Conservation (phyloP, 1,140 invertebrate species). For the Holotrichia oblita region DNA sequence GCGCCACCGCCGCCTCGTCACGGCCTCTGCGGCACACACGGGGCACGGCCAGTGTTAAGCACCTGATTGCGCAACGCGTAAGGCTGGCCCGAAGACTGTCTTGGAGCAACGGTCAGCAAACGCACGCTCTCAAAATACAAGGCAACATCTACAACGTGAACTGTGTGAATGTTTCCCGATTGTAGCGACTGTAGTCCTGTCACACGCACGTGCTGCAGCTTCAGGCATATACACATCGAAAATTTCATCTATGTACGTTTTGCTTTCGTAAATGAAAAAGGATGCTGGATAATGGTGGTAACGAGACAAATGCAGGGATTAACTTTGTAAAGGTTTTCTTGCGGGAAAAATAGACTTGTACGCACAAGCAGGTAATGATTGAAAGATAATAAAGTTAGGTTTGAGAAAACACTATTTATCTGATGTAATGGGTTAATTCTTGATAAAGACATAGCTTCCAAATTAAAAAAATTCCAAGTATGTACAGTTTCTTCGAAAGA, state of each 20-base stretch:
- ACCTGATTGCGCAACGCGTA: conserved; percentile 49
- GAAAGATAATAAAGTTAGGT: too few species aligned
- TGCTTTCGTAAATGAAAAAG: background rate
- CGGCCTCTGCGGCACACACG: conserved; percentile 47
- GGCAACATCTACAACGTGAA: conserved; percentile 40
- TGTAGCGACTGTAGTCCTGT: conserved; percentile 22
- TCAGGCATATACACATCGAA: conserved; percentile 12
- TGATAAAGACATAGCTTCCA: too few species aligned
- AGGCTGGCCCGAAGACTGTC: conserved; percentile 62
- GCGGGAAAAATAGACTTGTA: too few species aligned
- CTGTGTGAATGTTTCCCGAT: conserved; percentile 17
- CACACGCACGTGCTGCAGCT: conserved; percentile 18
- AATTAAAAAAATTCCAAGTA: too few species aligned
- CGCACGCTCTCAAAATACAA: conserved; percentile 41
- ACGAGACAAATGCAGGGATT: too few species aligned
- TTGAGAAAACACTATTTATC: too few species aligned
- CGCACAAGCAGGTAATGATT: too few species aligned
- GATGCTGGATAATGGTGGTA: too few species aligned
- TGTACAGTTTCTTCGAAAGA: too few species aligned
- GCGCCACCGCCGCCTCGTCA: conserved; percentile 48
- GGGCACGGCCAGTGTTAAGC: conserved; percentile 48
- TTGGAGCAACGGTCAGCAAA: conserved; percentile 60
- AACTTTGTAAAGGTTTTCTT: too few species aligned
- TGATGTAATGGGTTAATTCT: too few species aligned
- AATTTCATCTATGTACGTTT: background rate